These are phyloP conservation scores for Troides oblongomaculatus DNA, from an alignment of 2,888 invertebrate genomes.

Conservation along the genomic window DNA sequence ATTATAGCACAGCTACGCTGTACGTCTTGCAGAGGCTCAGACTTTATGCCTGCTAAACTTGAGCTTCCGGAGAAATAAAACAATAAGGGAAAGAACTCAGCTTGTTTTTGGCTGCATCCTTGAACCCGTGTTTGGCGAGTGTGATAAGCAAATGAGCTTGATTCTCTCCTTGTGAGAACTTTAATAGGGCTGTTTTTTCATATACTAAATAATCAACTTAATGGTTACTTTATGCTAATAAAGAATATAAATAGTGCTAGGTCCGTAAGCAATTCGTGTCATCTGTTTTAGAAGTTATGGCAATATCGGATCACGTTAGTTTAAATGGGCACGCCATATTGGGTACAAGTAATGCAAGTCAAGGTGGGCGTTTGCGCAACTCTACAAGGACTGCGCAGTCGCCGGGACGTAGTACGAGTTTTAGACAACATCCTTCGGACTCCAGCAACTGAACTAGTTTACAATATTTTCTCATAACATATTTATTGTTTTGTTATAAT, in stretches of 20 bases:
- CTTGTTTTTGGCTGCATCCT: no score
- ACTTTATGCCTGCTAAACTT: no score
- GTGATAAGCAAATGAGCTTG: no score
- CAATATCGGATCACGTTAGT: slow-evolving; percentile 23
- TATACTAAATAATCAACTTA: no score
- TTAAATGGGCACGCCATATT: slow-evolving; percentile 43
- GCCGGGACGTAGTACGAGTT: slow-evolving; percentile 27
- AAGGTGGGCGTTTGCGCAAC: slow-evolving; percentile 64
- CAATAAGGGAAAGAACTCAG: no score
- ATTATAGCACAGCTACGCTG: no score
- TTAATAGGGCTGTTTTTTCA: no score
- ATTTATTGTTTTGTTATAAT: background rate
- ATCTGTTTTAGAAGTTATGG: slow-evolving; percentile 43
- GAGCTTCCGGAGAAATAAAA: no score
- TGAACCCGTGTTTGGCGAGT: no score
- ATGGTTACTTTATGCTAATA: background rate
- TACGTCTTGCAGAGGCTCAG: no score
- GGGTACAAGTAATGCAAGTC: slow-evolving; percentile 60
- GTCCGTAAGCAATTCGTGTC: slow-evolving; percentile 36
- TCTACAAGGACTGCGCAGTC: slow-evolving; percentile 45
- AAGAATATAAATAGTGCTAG: slow-evolving; percentile 8
- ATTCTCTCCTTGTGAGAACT: no score
- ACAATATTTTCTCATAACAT: background rate
- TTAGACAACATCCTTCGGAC: slow-evolving; percentile 27
- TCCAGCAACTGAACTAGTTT: slow-evolving; percentile 20